A percentile compares a stretch with the other conserved stretches of the same genome.
Evolutionary conservation across 2,888 invertebrate species (phyloP).

Genomic region (Rhamnusium bicolor): DNA sequence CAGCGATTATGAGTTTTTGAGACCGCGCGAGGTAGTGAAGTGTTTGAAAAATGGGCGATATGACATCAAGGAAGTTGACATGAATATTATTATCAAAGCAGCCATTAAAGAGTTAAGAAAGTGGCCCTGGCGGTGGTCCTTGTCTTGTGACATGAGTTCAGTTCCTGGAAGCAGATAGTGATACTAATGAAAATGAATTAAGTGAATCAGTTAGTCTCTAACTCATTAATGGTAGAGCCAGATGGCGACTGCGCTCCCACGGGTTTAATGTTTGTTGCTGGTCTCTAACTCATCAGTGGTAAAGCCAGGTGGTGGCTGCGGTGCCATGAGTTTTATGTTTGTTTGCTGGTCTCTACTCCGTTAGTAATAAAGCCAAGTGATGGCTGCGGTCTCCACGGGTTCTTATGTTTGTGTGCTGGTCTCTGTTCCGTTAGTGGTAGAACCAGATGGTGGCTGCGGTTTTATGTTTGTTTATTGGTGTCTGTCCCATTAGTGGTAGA

Average conservation of each 20-base stretch:
- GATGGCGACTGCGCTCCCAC: no score
- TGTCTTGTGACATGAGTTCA: constrained; percentile 31
- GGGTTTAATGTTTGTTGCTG: no score
- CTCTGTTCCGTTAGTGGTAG: constrained; percentile 3
- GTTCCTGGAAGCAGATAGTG: constrained; percentile 21
- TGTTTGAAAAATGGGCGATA: constrained; percentile 33
- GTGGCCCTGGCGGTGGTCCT: constrained; percentile 41
- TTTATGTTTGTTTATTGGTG: background rate
- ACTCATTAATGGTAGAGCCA: no score
- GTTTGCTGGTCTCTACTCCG: background rate
- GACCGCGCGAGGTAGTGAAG: constrained; percentile 46
- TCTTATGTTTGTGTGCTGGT: background rate
- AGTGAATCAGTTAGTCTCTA: no score
- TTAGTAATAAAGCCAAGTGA: background rate
- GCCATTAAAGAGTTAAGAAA: constrained; percentile 42
- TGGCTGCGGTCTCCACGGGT: no score
- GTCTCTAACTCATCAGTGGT: constrained; percentile 14
- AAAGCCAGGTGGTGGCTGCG: constrained; percentile 22
- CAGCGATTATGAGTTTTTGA: constrained; percentile 49
- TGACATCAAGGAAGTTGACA: constrained; percentile 40
- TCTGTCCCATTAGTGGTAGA: constrained; percentile 5
- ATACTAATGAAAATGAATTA: no score
- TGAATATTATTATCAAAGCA: constrained; percentile 36
- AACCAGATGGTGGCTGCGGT: constrained; percentile 9
- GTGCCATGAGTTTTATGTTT: background rate